Percentiles rank a stretch among this genome's conserved stretches.
Conservation (phyloP, 2,888 invertebrate species). For the Tortrix viridana region DNA sequence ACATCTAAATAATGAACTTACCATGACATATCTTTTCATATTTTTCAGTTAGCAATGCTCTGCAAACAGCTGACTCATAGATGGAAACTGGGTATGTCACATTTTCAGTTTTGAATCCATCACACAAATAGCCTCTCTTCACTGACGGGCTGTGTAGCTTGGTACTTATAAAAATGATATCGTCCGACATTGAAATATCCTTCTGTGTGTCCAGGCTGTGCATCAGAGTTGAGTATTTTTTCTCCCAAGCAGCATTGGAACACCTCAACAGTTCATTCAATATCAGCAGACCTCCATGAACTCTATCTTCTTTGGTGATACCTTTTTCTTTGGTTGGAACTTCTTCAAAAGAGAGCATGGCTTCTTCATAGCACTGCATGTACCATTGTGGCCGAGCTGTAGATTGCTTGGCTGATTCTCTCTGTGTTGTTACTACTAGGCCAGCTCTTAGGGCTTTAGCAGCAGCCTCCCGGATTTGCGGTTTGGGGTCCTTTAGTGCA, state of each 20-base stretch:
- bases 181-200: slow-evolving; percentile 77
- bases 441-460: slow-evolving; percentile 98
- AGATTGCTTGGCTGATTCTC: slow-evolving; percentile 97
- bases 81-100: slow-evolving; percentile 84
- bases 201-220: slow-evolving; percentile 80
- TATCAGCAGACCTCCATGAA: slow-evolving; percentile 96
- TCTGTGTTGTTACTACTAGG: slow-evolving; percentile 96
- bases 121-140: slow-evolving; percentile 79
- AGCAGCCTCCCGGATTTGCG: slow-evolving; percentile 95
- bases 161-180: slow-evolving; percentile 84
- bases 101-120: slow-evolving; percentile 79
- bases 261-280: slow-evolving; percentile 97
- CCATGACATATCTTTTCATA: slow-evolving; percentile 91
- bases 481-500: slow-evolving; percentile 95
- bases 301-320: slow-evolving; percentile 93
- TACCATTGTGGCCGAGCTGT: slow-evolving; percentile 96
- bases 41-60: slow-evolving; percentile 91
- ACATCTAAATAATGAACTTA: slow-evolving; percentile 44
- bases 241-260: slow-evolving; percentile 94
- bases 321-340: slow-evolving; percentile 87
- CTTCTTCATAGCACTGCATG: slow-evolving; percentile 96
- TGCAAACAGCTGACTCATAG: slow-evolving; percentile 94
- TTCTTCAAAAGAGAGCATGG: slow-evolving; percentile 91
- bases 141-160: slow-evolving; percentile 85
- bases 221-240: slow-evolving; percentile 89